phyloP scores from a whole-genome alignment of 1,140 invertebrate species.

The Fopius arisanus region DNA sequence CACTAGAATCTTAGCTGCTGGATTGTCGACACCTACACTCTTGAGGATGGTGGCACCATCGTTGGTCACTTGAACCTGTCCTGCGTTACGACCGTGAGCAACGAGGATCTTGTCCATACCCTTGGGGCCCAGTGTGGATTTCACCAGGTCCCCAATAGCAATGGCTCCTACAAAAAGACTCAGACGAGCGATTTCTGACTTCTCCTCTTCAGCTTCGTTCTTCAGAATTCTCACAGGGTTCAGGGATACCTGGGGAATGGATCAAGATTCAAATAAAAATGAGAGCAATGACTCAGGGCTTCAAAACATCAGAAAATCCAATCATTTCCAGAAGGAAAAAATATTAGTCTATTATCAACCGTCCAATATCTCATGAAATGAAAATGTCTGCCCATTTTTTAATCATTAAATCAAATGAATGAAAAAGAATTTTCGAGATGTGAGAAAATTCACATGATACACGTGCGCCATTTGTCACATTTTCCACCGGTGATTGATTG shows the following conservation, averaged over 20 bases:
- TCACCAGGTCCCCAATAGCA: constrained; percentile 97
- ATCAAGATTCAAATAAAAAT: no score
- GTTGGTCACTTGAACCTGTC: constrained; percentile 96
- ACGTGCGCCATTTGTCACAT: constrained; percentile 46
- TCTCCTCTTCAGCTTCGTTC: constrained; percentile 96
- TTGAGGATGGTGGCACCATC: constrained; percentile 99
- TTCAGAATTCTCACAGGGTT: constrained; percentile 95
- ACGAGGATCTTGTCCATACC: constrained; percentile 99
- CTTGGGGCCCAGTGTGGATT: constrained; percentile 98
- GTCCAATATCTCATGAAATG: no score
- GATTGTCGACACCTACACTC: constrained; percentile 97
- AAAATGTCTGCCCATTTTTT: no score
- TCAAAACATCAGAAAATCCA: no score
- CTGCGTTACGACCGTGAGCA: constrained; percentile 81
- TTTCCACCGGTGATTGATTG: constrained; percentile 6
- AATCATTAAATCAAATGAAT: background rate
- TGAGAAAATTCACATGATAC: constrained; percentile 30
- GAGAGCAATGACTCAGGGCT: background rate
- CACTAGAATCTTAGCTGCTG: constrained; percentile 97
- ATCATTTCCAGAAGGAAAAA: no score
- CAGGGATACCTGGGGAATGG: constrained; percentile 86
- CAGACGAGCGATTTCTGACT: constrained; percentile 92
- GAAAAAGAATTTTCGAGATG: constrained; percentile 19
- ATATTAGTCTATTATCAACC: no score
- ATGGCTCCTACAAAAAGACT: constrained; percentile 98